These are phyloP conservation scores for Ennomos erosarius DNA, from an alignment of 2,888 invertebrate genomes.

Conservation along the genomic window DNA sequence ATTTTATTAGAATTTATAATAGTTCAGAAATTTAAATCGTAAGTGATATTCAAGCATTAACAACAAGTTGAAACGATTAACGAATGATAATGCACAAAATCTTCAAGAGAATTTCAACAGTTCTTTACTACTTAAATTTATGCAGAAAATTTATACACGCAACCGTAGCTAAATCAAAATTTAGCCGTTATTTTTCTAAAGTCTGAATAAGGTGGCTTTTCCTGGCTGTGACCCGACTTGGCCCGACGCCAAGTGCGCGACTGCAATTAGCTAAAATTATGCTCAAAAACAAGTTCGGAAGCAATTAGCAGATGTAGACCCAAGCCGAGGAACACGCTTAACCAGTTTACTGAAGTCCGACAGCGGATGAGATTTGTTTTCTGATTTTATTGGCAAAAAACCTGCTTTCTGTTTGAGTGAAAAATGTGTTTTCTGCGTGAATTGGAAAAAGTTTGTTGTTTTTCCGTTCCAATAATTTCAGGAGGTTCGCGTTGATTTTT, in stretches of 20 bases:
- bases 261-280: slow-evolving; percentile 82
- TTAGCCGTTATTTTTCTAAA: slow-evolving; percentile 47
- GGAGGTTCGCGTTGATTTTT: slow-evolving; percentile 8
- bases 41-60: no score
- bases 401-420: slow-evolving; percentile 22
- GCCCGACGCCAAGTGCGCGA: slow-evolving; percentile 70
- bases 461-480: slow-evolving; percentile 19
- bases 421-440: slow-evolving; percentile 32
- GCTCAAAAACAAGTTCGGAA: slow-evolving; percentile 80
- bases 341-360: slow-evolving; percentile 60
- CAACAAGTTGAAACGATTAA: no score
- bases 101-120: neutral
- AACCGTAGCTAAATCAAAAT: slow-evolving; percentile 50
- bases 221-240: slow-evolving; percentile 59
- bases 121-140: slow-evolving; percentile 1
- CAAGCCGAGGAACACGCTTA: slow-evolving; percentile 66
- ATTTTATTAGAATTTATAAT: no score
- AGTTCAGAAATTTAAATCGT: no score
- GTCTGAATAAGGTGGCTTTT: slow-evolving; percentile 61
- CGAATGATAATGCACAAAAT: slow-evolving; percentile 2
- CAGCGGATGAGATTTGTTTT: slow-evolving; percentile 58
- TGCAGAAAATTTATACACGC: slow-evolving; percentile 20
- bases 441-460: slow-evolving; percentile 31
- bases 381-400: slow-evolving; percentile 47
- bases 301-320: slow-evolving; percentile 80